A percentile compares a stretch with the other conserved stretches of the same genome.
These are phyloP conservation scores for Platyscapa corneri DNA, from an alignment of 1,140 invertebrate species.

Conservation along the genomic window DNA sequence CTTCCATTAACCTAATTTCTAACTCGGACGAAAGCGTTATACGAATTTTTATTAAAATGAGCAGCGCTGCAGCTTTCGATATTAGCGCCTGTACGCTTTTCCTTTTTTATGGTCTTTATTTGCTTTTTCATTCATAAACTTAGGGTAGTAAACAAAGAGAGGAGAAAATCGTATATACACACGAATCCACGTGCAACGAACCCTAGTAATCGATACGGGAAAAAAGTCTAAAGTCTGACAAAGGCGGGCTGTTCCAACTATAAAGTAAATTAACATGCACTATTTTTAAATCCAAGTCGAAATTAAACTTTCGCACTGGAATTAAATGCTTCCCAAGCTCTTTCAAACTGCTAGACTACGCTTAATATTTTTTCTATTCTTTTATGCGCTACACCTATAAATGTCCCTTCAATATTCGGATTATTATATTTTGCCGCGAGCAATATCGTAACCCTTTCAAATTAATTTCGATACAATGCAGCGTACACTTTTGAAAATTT, in stretches of 20 bases:
- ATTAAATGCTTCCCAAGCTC: background rate
- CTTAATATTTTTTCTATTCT: background rate
- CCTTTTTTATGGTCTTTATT: background rate
- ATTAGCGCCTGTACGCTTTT: background rate
- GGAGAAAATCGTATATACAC: background rate
- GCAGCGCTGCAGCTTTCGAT: background rate
- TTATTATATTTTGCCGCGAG: too few relatives aligned
- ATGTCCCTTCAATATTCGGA: too few relatives aligned
- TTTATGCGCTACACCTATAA: too few relatives aligned
- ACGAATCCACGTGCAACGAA: constrained; percentile 49
- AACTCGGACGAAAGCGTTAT: background rate
- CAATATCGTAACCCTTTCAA: too few relatives aligned
- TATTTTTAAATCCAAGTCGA: background rate
- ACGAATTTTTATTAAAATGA: background rate
- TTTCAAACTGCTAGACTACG: background rate
- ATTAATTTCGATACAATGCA: too few relatives aligned
- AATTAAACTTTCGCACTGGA: background rate
- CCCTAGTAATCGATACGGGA: constrained; percentile 45
- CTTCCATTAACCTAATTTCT: constrained; percentile 50
- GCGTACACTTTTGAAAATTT: too few relatives aligned
- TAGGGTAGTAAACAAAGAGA: constrained; percentile 40
- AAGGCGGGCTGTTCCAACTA: background rate
- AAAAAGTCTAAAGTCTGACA: constrained; percentile 21
- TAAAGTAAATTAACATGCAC: background rate
- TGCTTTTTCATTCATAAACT: constrained; percentile 48